A percentile compares a stretch with the other conserved stretches of the same genome.
Conservation (phyloP, 2,113 vertebrate genomes). For the Myiagra hebetior region DNA sequence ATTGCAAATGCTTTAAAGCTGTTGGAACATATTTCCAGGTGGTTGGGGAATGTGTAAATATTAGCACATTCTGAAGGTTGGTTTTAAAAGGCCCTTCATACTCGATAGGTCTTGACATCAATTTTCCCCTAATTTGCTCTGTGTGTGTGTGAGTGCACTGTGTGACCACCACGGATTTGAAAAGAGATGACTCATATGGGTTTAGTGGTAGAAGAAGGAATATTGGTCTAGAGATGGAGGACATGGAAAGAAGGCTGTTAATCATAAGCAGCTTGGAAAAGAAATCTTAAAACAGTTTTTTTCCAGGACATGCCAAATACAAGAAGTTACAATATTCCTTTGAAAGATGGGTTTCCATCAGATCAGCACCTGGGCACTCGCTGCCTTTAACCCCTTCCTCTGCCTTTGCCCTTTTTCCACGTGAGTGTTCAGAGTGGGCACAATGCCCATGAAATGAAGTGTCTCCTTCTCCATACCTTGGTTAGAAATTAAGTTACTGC, state of each 20-base stretch:
- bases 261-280: neutral
- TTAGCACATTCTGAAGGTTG: constrained; percentile 30
- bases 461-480: neutral
- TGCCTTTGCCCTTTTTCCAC: neutral
- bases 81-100: constrained; percentile 39
- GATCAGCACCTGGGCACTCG: neutral
- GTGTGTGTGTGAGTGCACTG: neutral
- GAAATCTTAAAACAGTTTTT: neutral
- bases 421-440: neutral
- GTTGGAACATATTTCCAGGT: constrained; percentile 46
- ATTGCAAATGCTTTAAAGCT: constrained; percentile 43
- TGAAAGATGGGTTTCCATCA: neutral
- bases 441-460: neutral
- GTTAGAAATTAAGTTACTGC: neutral
- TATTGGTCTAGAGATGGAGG: neutral
- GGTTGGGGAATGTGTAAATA: constrained; percentile 42
- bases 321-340: neutral
- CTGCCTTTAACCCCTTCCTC: neutral
- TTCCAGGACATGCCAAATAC: neutral
- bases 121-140: neutral
- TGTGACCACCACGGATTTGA: neutral
- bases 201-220: neutral
- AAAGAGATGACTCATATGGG: neutral
- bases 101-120: constrained; percentile 12
- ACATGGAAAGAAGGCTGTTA: neutral